Evolutionary conservation across 2,113 vertebrate species (phyloP).

Genomic region (Odontesthes bonariensis): DNA sequence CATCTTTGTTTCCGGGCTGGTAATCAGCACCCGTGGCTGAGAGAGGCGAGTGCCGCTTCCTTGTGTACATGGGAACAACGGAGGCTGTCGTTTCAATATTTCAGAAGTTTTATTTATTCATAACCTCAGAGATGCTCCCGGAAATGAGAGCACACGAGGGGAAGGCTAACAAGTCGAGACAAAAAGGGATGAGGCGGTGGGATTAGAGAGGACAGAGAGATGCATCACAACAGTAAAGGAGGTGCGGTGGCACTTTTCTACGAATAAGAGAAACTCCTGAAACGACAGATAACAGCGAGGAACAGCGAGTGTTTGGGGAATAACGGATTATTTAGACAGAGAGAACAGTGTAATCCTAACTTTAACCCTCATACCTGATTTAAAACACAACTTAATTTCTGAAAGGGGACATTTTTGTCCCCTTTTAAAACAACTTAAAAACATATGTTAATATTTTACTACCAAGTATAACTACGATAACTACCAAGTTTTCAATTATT

Average conservation of each 20-base stretch:
- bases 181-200: background rate
- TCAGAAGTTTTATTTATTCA: conserved; percentile 29
- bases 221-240: conserved; percentile 4
- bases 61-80: conserved; percentile 37
- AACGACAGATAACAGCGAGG: conserved; percentile 26
- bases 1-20: conserved; percentile 34
- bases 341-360: too few species aligned
- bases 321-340: conserved; percentile 42
- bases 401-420: too few species aligned
- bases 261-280: conserved; percentile 37
- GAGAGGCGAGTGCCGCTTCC: conserved; percentile 9
- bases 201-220: conserved; percentile 25
- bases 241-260: conserved; percentile 17
- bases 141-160: conserved; percentile 24
- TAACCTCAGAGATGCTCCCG: conserved; percentile 24
- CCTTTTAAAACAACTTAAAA: too few species aligned
- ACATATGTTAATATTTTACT: too few species aligned
- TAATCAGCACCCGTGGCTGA: conserved; percentile 36
- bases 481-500: too few species aligned
- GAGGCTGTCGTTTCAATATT: conserved; percentile 31
- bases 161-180: conserved; percentile 19
- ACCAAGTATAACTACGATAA: too few species aligned
- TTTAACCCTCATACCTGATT: too few species aligned
- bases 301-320: too few species aligned
- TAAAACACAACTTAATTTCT: too few species aligned